Evolutionary conservation across 2,888 invertebrate genomes (phyloP), one percentile per base, ranked within the genome.

Genomic region (Nesidiocoris tenuis): DNA sequence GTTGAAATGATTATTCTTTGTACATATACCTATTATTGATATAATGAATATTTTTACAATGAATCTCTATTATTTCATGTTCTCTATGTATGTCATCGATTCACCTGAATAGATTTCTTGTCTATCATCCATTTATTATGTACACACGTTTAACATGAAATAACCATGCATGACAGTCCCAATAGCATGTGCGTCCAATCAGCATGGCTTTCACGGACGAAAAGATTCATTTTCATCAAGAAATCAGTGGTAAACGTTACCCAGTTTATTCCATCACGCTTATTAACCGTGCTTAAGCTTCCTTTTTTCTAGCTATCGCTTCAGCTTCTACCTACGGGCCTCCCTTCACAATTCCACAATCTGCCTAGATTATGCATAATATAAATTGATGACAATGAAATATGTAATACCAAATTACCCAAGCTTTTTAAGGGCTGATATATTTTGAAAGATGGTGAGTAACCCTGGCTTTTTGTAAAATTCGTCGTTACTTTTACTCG

Each of bases 181-280:
- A n/a, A 39, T 17, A 22, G 72, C 72, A 72, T 61, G 72, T 18
- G 22, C 19, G 55, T 54, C n/a, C 3, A 59, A 3, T 9, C 3
- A 59, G 72, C 72, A 61, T 61, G 72, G 72, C 72, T 72, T 70
- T 57, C 56, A n/a, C n/a, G n/a, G n/a, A n/a, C n/a, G n/a, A n/a
- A n/a, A n/a, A n/a, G n/a, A n/a, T n/a, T n/a, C n/a, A n/a, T n/a
- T n/a, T n/a, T n/a, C n/a, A n/a, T n/a, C n/a, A n/a, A n/a, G n/a
- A n/a, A n/a, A n/a, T n/a, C n/a, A n/a, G n/a, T n/a, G n/a, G 17
- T 21, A 9, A 25, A 7, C 55, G 23, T n/a, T 18, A 39, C 39
- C 3, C 12, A 39, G 5, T 9, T 55, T 55, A 22, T 67, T 67
- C 25, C 39, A 67, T 7, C 67, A 55, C 39, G 67, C 67, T 59